Percentiles rank a stretch among this genome's conserved stretches.
phyloP scores from a whole-genome alignment of 2,888 invertebrate genomes.

The Cinara cedri region DNA sequence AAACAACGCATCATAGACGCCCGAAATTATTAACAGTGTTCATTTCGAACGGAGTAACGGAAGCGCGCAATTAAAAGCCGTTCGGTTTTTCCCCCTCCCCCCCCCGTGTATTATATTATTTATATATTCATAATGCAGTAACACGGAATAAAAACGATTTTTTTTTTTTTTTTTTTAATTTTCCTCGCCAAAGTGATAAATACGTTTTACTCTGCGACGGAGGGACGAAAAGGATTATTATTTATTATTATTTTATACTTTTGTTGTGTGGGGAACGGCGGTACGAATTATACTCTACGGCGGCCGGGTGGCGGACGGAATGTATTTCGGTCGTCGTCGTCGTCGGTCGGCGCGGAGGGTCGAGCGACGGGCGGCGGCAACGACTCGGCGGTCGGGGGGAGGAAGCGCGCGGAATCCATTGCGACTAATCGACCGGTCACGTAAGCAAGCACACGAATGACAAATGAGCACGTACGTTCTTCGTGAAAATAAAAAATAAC shows the following conservation, averaged over 20 bases:
- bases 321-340: background rate
- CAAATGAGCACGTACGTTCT: constrained; percentile 50
- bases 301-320: background rate
- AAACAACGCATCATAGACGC: no score
- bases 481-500: background rate
- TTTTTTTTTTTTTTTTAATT: no score
- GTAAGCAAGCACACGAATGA: constrained; percentile 51
- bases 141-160: constrained; percentile 11
- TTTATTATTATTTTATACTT: constrained; percentile 14
- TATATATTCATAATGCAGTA: constrained; percentile 15
- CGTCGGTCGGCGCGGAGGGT: constrained; percentile 3
- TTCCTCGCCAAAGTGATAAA: constrained; percentile 21
- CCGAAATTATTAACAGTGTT: no score
- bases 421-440: constrained; percentile 54
- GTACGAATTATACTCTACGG: background rate
- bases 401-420: constrained; percentile 41
- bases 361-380: background rate
- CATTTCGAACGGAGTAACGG: background rate
- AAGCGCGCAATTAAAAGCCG: background rate
- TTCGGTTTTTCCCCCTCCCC: no score
- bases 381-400: background rate
- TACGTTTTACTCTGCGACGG: background rate
- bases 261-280: background rate
- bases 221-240: background rate
- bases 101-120: no score